Evolutionary conservation across 2,113 vertebrate genomes (phyloP), one percentile per base, ranked within the genome.

Genomic region (Nematolebias whitei): DNA sequence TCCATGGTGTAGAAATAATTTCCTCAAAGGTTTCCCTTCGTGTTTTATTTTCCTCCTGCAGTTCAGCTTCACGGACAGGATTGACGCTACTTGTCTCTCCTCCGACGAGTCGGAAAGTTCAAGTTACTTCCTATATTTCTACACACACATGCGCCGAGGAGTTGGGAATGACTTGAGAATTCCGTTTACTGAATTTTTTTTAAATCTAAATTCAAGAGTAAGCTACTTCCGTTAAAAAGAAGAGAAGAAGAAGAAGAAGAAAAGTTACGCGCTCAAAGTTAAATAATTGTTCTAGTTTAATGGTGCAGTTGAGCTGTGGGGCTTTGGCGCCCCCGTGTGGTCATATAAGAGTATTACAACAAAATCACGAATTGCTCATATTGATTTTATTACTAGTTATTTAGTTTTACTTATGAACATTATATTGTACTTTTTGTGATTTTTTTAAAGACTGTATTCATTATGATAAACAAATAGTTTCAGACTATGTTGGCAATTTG

Each of bases 71-170:
- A 64, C 13, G 0, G 7, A 43, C 16, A 63, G 52, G 61, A 60
- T 61, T 69, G 19, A 48, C 32, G 74, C n/a, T n/a, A n/a, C n/a
- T 61, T 40, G 63, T 29, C 48, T 5, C 75, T 72, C 62, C 70
- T 35, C 9, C 1, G 5, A 2, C 5, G 26, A 29, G 26, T 35
- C 32, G 5, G 60, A 32, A 68, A 62, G 15, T 71, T 48, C 11
- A 47, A 26, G 23, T 68, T 82, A 90, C 88, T 90, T 90, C 87
- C 88, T 90, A 82, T 54, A 85, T 86, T 80, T 69, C 38, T 68
- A 15, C 40, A 16, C 49, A 8, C 50, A 16, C 32, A 9, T 63
- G 41, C 52, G 10, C 49, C 64, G 54, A 55, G 47, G 40, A 47
- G 50, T 43, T 61, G 48, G 22, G 59, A 70, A 62, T 38, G 44